phyloP scores from a whole-genome alignment of 2,113 vertebrate genomes.

The Zosterops lateralis region DNA sequence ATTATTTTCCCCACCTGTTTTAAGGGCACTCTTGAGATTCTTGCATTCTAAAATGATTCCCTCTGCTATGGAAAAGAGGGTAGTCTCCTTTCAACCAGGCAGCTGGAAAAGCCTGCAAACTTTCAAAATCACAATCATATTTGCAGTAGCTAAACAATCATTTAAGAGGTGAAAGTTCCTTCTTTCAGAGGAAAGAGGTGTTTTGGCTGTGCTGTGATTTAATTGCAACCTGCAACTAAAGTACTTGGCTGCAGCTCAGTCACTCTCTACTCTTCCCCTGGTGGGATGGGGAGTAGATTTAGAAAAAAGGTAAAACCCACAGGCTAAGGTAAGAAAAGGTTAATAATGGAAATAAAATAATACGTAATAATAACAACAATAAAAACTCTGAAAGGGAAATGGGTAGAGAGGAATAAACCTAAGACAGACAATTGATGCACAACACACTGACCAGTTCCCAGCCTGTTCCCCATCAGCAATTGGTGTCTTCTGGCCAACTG shows the following conservation, averaged over 20 bases:
- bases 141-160: background rate
- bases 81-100: background rate
- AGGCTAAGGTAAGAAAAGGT: background rate
- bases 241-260: background rate
- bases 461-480: rapidly evolving
- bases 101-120: background rate
- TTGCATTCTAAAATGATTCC: background rate
- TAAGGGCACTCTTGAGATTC: background rate
- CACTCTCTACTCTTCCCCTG: too few relatives aligned
- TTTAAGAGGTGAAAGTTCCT: background rate
- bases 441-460: background rate
- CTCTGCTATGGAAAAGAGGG: background rate
- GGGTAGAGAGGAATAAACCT: background rate
- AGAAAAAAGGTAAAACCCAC: background rate
- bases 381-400: background rate
- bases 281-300: background rate
- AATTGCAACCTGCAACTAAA: background rate
- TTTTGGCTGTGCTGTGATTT: background rate
- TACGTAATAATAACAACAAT: background rate
- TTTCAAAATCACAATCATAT: background rate
- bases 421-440: background rate
- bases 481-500: background rate
- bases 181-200: background rate
- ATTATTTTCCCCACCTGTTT: background rate
- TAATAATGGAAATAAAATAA: background rate